A percentile compares a stretch with the other conserved stretches of the same genome.
Conservation (phyloP, 1,140 invertebrate genomes). For the Leptoteleia sp. region DNA sequence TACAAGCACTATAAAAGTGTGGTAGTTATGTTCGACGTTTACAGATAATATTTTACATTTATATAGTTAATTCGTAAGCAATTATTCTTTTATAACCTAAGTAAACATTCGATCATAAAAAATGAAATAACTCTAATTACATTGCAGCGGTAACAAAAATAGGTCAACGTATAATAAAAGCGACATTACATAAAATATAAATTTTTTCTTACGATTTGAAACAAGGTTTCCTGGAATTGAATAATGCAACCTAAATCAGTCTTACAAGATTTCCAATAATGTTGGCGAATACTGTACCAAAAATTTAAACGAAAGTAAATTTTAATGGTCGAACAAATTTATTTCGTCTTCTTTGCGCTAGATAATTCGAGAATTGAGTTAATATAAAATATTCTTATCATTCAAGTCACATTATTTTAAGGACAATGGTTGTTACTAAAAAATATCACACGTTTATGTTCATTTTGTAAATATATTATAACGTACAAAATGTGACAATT, state of each 20-base stretch:
- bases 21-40: too few relatives aligned
- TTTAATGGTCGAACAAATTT: background rate
- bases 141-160: background rate
- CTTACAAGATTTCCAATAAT: background rate
- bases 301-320: background rate
- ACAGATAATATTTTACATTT: too few relatives aligned
- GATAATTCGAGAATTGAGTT: conserved; percentile 1
- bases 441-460: too few relatives aligned
- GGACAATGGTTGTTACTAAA: too few relatives aligned
- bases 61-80: background rate
- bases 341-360: background rate
- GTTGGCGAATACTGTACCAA: background rate
- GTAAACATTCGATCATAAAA: conserved; percentile 11
- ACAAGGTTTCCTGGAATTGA: background rate
- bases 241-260: background rate
- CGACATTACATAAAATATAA: conserved; percentile 10
- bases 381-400: too few relatives aligned
- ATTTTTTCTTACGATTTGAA: background rate
- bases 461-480: too few relatives aligned
- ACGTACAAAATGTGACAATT: too few relatives aligned
- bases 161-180: background rate
- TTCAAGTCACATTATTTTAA: too few relatives aligned
- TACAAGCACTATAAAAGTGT: too few relatives aligned
- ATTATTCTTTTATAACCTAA: background rate
- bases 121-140: conserved; percentile 14